These are phyloP conservation scores for Galerucella nymphaeae DNA, from an alignment of 2,888 invertebrate genomes.

Conservation along the genomic window DNA sequence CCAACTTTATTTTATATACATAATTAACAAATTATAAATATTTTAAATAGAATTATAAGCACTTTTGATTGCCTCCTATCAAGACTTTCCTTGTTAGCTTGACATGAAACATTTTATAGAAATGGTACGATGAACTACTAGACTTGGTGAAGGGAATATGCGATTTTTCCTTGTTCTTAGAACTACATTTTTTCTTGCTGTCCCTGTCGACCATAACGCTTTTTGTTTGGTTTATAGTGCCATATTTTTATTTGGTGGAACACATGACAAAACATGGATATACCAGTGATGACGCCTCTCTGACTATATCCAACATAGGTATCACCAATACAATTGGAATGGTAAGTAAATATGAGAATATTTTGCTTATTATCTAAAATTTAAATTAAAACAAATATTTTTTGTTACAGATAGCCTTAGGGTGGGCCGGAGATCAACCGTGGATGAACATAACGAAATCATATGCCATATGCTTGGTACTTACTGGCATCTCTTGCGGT, in stretches of 20 bases:
- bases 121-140: slow-evolving; percentile 77
- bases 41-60: not conserved
- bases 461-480: slow-evolving; percentile 81
- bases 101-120: slow-evolving; percentile 66
- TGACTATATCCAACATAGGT: slow-evolving; percentile 87
- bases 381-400: not conserved
- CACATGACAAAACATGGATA: slow-evolving; percentile 78
- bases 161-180: slow-evolving; percentile 83
- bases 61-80: slow-evolving; percentile 59
- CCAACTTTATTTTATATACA: no score
- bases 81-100: slow-evolving; percentile 57
- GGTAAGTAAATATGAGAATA: slow-evolving; percentile 66
- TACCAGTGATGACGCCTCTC: slow-evolving; percentile 78
- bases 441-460: slow-evolving; percentile 78
- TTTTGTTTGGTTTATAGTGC: slow-evolving; percentile 94
- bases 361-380: no score
- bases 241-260: slow-evolving; percentile 93
- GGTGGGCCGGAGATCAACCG: slow-evolving; percentile 90
- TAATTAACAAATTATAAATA: no score
- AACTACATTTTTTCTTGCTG: slow-evolving; percentile 81
- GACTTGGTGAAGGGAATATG: slow-evolving; percentile 78
- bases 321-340: slow-evolving; percentile 92
- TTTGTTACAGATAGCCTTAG: slow-evolving; percentile 75
- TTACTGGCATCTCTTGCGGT: slow-evolving; percentile 74
- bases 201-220: slow-evolving; percentile 88